phyloP scores from a whole-genome alignment of 2,113 vertebrate species.

The Tachycineta bicolor region DNA sequence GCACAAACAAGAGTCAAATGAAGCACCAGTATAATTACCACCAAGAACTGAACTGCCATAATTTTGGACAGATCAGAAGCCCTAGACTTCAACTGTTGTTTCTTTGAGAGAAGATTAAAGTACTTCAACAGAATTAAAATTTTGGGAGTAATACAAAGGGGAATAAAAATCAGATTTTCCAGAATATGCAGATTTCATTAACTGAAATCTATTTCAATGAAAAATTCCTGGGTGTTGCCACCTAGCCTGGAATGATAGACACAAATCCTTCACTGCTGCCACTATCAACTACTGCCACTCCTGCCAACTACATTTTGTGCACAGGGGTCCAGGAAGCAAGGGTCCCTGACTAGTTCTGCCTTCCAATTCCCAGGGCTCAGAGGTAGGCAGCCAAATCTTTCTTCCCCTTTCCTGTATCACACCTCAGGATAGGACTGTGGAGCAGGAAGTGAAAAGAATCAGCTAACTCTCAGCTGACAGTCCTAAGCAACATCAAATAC shows the following conservation, averaged over 20 bases:
- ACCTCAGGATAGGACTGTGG: neutral
- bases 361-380: neutral
- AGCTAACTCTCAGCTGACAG: neutral
- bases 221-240: neutral
- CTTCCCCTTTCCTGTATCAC: neutral
- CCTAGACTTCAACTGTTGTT: neutral
- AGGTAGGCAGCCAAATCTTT: neutral
- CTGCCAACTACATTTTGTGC: neutral
- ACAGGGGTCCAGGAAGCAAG: neutral
- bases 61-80: neutral
- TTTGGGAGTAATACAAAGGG: neutral
- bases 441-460: neutral
- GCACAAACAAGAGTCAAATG: neutral
- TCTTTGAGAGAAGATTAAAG: constrained; percentile 13
- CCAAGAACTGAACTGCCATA: neutral
- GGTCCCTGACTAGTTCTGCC: neutral
- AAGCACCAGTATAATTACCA: neutral
- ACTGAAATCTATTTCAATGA: neutral
- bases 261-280: neutral
- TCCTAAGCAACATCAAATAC: neutral
- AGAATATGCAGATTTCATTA: constrained; percentile 8
- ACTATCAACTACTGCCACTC: neutral
- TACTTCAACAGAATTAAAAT: neutral
- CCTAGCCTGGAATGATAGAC: neutral
- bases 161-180: constrained; percentile 6